These are phyloP conservation scores for Amblyteles armatorius DNA, from an alignment of 2,888 invertebrate species.

Conservation along the genomic window DNA sequence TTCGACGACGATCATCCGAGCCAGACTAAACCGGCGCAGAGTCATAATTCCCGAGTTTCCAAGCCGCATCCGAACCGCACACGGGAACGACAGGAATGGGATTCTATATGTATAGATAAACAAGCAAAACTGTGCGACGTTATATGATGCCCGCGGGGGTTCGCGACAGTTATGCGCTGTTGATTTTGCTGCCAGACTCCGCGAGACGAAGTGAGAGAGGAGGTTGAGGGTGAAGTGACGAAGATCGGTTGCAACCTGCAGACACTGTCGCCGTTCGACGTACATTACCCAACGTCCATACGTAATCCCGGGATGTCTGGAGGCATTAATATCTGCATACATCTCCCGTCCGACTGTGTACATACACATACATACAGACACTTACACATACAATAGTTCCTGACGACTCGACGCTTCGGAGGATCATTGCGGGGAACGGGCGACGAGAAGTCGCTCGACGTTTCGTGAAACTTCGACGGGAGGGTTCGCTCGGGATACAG, in stretches of 20 bases:
- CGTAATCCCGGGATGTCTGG: constrained; percentile 1
- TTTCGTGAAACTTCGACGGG: not conserved
- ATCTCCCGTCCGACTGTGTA: constrained; percentile 2
- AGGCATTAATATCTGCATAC: constrained; percentile 29
- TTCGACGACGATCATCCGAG: constrained; percentile 4
- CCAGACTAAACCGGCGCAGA: not conserved
- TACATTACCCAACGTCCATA: constrained; percentile 31
- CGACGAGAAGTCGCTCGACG: constrained; percentile 7
- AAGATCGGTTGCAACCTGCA: constrained; percentile 34
- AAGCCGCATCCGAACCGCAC: constrained; percentile 20
- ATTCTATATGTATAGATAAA: not conserved
- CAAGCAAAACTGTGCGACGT: constrained; percentile 23
- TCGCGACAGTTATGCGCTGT: constrained; percentile 12
- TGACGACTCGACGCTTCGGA: constrained; percentile 28
- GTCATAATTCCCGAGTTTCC: constrained; percentile 8
- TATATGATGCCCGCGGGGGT: constrained; percentile 29
- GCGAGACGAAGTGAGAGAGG: not conserved
- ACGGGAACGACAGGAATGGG: constrained; percentile 9
- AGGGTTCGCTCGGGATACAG: not conserved
- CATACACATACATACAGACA: not conserved
- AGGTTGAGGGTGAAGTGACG: constrained; percentile 38
- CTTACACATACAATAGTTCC: not conserved
- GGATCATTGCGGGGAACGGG: not conserved
- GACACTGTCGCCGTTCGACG: constrained; percentile 17
- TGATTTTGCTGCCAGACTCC: constrained; percentile 28